A percentile compares a stretch with the other conserved stretches of the same genome.
phyloP scores from a whole-genome alignment of 1,140 invertebrate genomes.

The Nebria ingens region DNA sequence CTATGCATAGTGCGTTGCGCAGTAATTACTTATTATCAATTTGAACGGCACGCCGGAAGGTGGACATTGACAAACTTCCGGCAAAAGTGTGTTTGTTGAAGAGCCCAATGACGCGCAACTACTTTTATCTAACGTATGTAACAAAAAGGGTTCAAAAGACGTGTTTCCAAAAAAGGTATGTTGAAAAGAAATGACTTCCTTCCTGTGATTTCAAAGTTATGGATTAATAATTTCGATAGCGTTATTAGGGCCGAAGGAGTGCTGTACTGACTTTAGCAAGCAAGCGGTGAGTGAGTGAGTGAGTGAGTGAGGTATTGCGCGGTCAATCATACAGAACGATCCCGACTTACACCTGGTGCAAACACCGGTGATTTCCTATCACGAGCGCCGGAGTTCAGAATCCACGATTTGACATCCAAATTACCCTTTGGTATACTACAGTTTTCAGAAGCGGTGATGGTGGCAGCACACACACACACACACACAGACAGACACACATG shows the following conservation, averaged over 20 bases:
- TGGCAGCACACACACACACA: neutral
- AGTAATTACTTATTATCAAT: neutral
- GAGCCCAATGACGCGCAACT: neutral
- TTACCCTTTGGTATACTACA: constrained; percentile 1
- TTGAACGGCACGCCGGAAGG: neutral
- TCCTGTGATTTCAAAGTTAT: no score
- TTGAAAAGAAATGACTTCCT: no score
- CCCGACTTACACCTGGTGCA: neutral
- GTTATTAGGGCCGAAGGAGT: no score
- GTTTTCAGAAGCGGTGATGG: no score
- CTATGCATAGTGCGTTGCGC: neutral
- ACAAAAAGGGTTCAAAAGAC: neutral
- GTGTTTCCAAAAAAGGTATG: neutral
- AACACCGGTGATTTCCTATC: constrained; percentile 2
- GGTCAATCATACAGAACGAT: neutral
- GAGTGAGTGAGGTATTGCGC: neutral
- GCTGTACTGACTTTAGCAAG: no score
- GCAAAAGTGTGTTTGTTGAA: neutral
- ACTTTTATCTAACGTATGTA: neutral
- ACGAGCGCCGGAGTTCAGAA: neutral
- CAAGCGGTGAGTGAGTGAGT: no score
- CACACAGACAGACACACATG: neutral
- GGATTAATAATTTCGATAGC: no score
- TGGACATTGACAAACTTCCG: neutral
- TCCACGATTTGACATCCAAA: neutral